Conservation (phyloP, 2,797 vertebrate species). For the Falco novaeseelandiae region DNA sequence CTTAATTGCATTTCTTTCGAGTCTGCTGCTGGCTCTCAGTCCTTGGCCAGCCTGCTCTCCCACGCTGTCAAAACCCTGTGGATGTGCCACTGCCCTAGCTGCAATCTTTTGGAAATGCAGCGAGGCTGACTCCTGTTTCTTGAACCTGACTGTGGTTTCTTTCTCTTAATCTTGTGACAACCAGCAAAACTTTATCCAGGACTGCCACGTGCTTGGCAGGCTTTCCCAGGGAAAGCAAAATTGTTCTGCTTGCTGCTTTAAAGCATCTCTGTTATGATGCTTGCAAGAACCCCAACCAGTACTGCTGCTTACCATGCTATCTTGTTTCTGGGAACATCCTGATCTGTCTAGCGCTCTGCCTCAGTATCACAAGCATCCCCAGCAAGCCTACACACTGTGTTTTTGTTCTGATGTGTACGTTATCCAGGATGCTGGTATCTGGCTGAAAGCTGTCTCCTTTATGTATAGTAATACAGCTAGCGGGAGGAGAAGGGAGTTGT, state of each 20-base stretch:
- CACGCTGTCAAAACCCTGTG: background rate
- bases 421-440: background rate
- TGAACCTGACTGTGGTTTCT: background rate
- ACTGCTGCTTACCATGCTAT: background rate
- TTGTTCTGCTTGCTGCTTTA: background rate
- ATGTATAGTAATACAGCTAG: background rate
- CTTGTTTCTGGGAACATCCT: background rate
- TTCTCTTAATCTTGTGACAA: background rate
- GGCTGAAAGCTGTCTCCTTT: background rate
- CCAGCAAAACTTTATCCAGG: background rate
- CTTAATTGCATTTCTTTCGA: background rate
- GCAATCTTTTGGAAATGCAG: background rate
- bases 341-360: background rate
- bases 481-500: background rate
- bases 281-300: background rate
- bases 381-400: background rate
- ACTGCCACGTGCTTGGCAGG: background rate
- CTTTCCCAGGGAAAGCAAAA: background rate
- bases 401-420: background rate
- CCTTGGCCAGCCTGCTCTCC: background rate
- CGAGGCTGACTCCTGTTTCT: background rate
- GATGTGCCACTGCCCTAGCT: background rate
- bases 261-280: background rate
- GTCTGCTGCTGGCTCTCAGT: background rate
- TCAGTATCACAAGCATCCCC: background rate